Evolutionary conservation across 2,888 invertebrate genomes (phyloP).

Genomic region (Dione vanillae): DNA sequence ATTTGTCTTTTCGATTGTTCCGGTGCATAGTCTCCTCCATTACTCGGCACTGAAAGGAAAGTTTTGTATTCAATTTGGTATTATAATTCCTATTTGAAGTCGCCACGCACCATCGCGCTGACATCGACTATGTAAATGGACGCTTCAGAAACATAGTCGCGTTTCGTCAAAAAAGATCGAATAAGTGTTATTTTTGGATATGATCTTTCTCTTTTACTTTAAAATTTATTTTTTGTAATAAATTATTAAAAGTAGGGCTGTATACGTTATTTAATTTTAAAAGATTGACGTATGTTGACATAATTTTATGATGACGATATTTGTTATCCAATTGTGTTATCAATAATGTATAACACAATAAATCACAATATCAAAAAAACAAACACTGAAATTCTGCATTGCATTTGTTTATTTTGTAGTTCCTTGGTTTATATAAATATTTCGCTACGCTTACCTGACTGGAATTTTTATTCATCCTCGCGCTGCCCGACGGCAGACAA

Average conservation of each 20-base stretch:
- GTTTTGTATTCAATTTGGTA: conserved; percentile 86
- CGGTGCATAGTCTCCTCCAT: conserved; percentile 84
- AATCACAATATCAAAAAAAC: conserved; percentile 19
- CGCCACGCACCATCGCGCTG: conserved; percentile 84
- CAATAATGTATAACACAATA: not conserved
- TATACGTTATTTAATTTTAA: too few species aligned
- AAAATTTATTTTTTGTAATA: conserved; percentile 5
- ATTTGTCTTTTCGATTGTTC: conserved; percentile 84
- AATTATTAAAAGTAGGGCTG: too few species aligned
- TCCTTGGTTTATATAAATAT: conserved; percentile 74
- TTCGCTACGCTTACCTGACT: conserved; percentile 70
- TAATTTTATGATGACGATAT: too few species aligned
- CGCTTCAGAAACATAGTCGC: conserved; percentile 79
- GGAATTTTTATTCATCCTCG: conserved; percentile 78
- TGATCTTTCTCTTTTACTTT: not conserved
- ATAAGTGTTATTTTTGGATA: conserved; percentile 50
- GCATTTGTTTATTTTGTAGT: conserved; percentile 51
- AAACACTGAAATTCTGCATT: conserved; percentile 38
- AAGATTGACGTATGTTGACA: too few species aligned
- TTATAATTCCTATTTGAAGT: conserved; percentile 85
- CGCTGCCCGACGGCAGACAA: conserved; percentile 73
- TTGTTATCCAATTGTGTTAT: too few species aligned
- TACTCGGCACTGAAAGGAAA: conserved; percentile 85
- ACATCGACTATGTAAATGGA: conserved; percentile 84
- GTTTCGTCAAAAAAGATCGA: conserved; percentile 74